Evolutionary conservation across 2,888 invertebrate species (phyloP), one percentile per base, ranked within the genome.

Genomic region (Brachyptera risi): DNA sequence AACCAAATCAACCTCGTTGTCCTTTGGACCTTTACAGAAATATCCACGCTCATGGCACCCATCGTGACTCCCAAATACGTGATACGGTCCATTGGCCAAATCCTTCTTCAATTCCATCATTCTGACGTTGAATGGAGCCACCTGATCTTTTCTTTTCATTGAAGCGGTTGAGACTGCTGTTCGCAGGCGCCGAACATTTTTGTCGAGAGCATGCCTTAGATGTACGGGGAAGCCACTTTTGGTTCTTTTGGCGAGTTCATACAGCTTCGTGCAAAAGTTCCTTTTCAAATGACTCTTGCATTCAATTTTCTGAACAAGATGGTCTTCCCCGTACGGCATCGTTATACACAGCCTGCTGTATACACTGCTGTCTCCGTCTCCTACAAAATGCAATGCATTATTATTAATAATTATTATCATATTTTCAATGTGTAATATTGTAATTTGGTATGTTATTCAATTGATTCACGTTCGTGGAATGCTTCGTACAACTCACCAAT

Each of bases 281-380:
- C 44, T 5, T 11, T 19, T 15, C 4, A 44, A 21, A 19, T 44
- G 44, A 26, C 49, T 58, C 27, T 49, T 27, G 21, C 47, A 58
- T 26, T 58, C 58, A 2, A 58, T 27, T 27, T 58, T 58, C 35
- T 58, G 47, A 31, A 58, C 17, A 3, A 13, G 21, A 13, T 17
- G 26, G 26, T 47, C 35, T 17, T 24, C 47, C 2, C 49, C 58
- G n/a, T 58, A 47, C 2, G 58, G 58, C 58, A 47, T 58, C 19
- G 31, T 47, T 4, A 23, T 35, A 27, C 17, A 37, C 37, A 58
- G 47, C 42, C 37, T 23, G 1, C 17, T 47, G 42, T 58, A 23
- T n/a, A 58, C 58, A 47, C 49, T 49, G 4, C 58, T 58, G 24
- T 58, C 58, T 47, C 49, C 58, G 35, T 58, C 58, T 9, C 58